These are phyloP conservation scores for Ichneumoninae sp. DNA, from an alignment of 2,888 invertebrate species.

Conservation along the genomic window DNA sequence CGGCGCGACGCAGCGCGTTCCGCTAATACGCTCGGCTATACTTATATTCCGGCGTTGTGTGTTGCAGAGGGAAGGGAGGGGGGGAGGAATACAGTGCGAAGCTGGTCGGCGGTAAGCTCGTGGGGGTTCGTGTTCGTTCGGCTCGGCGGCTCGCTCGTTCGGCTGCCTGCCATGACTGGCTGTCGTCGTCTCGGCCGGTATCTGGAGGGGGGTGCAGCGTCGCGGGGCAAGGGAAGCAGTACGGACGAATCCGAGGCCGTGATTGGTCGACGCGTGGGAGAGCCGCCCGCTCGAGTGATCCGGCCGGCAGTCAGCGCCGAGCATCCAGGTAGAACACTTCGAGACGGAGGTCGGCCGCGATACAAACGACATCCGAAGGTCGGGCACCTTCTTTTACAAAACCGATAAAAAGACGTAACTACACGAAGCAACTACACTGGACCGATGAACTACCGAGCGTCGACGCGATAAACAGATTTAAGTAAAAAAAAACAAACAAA, in stretches of 20 bases:
- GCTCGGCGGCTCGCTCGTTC: slow-evolving; percentile 68
- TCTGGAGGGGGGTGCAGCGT: slow-evolving; percentile 69
- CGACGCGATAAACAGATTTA: neutral
- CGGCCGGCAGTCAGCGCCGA: slow-evolving; percentile 82
- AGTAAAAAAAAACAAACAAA: neutral
- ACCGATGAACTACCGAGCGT: slow-evolving; percentile 12
- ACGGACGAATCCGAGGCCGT: slow-evolving; percentile 78
- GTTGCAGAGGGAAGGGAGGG: neutral
- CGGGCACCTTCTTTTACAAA: slow-evolving; percentile 50
- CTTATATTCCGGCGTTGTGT: slow-evolving; percentile 34
- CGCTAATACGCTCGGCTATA: slow-evolving; percentile 44
- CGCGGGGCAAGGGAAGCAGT: slow-evolving; percentile 81
- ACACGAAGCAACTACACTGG: neutral
- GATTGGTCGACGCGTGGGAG: slow-evolving; percentile 84
- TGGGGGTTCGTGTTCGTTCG: slow-evolving; percentile 73
- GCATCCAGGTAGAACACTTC: slow-evolving; percentile 79
- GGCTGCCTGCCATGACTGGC: slow-evolving; percentile 82
- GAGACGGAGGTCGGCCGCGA: slow-evolving; percentile 68
- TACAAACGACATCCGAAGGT: slow-evolving; percentile 44
- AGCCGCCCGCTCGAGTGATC: slow-evolving; percentile 83
- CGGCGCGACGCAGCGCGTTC: slow-evolving; percentile 57
- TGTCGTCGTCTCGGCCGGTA: slow-evolving; percentile 67
- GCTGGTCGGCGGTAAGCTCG: slow-evolving; percentile 71
- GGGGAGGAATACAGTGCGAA: slow-evolving; percentile 26
- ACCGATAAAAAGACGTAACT: neutral